A percentile compares a stretch with the other conserved stretches of the same genome.
These are phyloP conservation scores for Pyralis farinalis DNA, from an alignment of 2,888 invertebrate species.

Conservation along the genomic window DNA sequence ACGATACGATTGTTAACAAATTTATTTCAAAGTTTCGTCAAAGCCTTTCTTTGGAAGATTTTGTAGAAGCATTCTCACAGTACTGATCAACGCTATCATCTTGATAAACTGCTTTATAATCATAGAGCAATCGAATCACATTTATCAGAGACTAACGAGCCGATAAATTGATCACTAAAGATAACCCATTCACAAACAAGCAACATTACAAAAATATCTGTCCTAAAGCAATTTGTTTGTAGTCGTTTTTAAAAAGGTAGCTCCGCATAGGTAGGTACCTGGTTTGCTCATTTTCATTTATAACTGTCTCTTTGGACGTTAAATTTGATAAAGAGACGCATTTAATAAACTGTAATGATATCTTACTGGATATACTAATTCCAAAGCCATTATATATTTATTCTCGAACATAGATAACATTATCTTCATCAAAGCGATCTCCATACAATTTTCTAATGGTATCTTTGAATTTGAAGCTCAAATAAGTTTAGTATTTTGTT, in stretches of 20 bases:
- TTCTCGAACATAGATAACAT: slow-evolving; percentile 47
- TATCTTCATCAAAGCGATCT: slow-evolving; percentile 39
- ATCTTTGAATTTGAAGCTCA: too few species aligned
- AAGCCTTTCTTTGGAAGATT: not conserved
- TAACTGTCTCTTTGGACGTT: slow-evolving; percentile 51
- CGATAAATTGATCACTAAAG: slow-evolving; percentile 69
- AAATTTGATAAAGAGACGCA: slow-evolving; percentile 58
- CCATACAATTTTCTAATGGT: slow-evolving; percentile 27
- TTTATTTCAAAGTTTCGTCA: too few species aligned
- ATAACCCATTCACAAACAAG: slow-evolving; percentile 66
- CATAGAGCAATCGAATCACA: slow-evolving; percentile 57
- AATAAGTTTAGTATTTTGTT: too few species aligned
- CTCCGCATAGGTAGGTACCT: slow-evolving; percentile 42
- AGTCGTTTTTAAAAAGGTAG: slow-evolving; percentile 57
- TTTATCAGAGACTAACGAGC: slow-evolving; percentile 69
- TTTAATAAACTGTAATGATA: slow-evolving; percentile 61
- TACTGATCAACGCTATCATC: slow-evolving; percentile 57
- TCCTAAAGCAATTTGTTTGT: slow-evolving; percentile 65
- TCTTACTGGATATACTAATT: slow-evolving; percentile 58
- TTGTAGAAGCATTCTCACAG: slow-evolving; percentile 43
- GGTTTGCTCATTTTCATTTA: slow-evolving; percentile 42
- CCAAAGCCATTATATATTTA: slow-evolving; percentile 50
- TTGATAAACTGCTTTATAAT: slow-evolving; percentile 67
- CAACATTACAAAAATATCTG: slow-evolving; percentile 67
- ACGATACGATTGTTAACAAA: too few species aligned